Conservation (phyloP, 2,888 invertebrate species). For the Agrilus biguttatus region DNA sequence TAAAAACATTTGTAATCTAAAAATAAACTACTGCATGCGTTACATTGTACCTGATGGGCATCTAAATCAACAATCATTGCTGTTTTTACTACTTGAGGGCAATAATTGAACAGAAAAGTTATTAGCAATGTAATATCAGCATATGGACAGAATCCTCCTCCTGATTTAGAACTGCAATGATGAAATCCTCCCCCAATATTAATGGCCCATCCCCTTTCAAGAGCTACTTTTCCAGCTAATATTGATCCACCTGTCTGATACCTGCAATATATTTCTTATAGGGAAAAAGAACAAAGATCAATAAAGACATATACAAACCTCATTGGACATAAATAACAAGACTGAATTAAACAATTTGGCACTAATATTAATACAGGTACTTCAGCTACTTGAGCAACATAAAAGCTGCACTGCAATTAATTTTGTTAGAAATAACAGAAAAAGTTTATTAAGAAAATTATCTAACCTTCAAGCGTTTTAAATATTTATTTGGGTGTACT, state of each 20-base stretch:
- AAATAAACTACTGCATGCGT: background rate
- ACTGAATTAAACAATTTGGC: slow-evolving; percentile 65
- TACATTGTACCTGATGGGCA: slow-evolving; percentile 62
- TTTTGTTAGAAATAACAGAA: slow-evolving; percentile 3
- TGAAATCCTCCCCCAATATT: slow-evolving; percentile 89
- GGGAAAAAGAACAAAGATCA: background rate
- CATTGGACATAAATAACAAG: slow-evolving; percentile 63
- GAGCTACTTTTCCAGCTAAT: slow-evolving; percentile 65
- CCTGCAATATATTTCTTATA: slow-evolving; percentile 24
- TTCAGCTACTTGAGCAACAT: slow-evolving; percentile 69
- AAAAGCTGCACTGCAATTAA: slow-evolving; percentile 56
- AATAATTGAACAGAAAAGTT: slow-evolving; percentile 44
- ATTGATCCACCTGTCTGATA: slow-evolving; percentile 73
- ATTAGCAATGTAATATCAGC: slow-evolving; percentile 77
- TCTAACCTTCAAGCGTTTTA: slow-evolving; percentile 56
- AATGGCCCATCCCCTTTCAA: slow-evolving; percentile 76
- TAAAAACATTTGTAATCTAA: background rate
- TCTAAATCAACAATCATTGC: slow-evolving; percentile 84
- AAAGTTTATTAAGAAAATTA: slow-evolving; percentile 5
- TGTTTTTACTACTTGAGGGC: slow-evolving; percentile 40
- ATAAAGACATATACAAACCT: slow-evolving; percentile 32
- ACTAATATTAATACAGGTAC: slow-evolving; percentile 56
- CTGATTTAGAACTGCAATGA: slow-evolving; percentile 61
- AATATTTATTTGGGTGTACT: slow-evolving; percentile 62
- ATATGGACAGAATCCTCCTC: slow-evolving; percentile 83